Conservation (phyloP, 2,113 vertebrate species). For the Salminus brasiliensis region DNA sequence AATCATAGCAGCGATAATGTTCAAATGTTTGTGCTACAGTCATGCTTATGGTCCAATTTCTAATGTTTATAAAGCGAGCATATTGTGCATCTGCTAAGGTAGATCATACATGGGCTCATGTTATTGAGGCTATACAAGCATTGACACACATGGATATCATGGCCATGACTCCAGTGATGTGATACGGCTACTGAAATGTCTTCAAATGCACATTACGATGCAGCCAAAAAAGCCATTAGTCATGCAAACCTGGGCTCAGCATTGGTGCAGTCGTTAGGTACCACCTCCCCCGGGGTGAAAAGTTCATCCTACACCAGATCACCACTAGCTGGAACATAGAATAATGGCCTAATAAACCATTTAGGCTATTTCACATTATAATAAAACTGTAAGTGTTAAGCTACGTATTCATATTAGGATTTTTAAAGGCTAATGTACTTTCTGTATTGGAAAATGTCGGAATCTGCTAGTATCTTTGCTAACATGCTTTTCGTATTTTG, state of each 20-base stretch:
- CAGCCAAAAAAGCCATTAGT: not conserved
- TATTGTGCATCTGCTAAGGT: not conserved
- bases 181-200: not conserved
- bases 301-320: slow-evolving; percentile 3
- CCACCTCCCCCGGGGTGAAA: slow-evolving; percentile 14
- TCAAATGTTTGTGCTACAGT: too few species aligned
- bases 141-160: not conserved
- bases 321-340: not conserved
- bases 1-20: not conserved
- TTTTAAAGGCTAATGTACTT: too few species aligned
- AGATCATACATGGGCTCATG: not conserved
- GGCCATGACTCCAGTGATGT: not conserved
- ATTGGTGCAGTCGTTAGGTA: not conserved
- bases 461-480: not conserved
- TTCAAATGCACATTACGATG: not conserved
- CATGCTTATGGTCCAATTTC: too few species aligned
- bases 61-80: too few species aligned
- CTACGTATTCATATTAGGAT: not conserved
- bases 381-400: not conserved
- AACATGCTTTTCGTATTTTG: not conserved
- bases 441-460: not conserved
- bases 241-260: not conserved
- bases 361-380: not conserved
- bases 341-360: not conserved
- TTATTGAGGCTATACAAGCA: not conserved